Evolutionary conservation across 2,113 vertebrate genomes (phyloP).

Genomic region (Poeciliopsis turrubarensis): DNA sequence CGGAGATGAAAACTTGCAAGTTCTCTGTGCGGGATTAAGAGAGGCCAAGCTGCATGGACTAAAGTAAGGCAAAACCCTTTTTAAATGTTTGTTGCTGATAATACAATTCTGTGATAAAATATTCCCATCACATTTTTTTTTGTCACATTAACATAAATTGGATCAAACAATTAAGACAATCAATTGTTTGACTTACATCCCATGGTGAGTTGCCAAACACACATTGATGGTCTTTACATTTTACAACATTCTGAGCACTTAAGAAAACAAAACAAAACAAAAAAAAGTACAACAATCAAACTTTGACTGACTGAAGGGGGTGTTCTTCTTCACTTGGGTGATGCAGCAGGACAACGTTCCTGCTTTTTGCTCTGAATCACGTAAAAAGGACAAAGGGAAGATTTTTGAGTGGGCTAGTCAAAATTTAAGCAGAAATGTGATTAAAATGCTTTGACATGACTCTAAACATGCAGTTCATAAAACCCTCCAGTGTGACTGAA

Average conservation of each 20-base stretch:
- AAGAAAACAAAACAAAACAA: no score
- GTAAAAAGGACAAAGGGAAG: no score
- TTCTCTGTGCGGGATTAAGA: slow-evolving; percentile 60
- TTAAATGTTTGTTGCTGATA: background rate
- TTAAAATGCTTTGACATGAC: background rate
- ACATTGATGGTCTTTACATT: no score
- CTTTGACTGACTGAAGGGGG: background rate
- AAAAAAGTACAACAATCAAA: no score
- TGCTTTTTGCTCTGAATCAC: no score
- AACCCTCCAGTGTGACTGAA: background rate
- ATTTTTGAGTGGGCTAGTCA: no score
- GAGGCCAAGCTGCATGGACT: slow-evolving; percentile 57
- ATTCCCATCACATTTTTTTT: background rate
- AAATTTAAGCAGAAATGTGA: no score
- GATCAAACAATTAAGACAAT: no score
- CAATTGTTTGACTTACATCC: no score
- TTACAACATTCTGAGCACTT: no score
- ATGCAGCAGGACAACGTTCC: background rate
- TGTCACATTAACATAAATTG: background rate
- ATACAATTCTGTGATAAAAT: background rate
- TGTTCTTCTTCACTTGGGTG: background rate
- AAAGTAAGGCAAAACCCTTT: slow-evolving; percentile 44
- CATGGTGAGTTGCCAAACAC: no score
- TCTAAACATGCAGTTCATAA: background rate
- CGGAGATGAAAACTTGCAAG: slow-evolving; percentile 50